Evolutionary conservation across 2,797 vertebrate species (phyloP).

Genomic region (Poecilia velifera): DNA sequence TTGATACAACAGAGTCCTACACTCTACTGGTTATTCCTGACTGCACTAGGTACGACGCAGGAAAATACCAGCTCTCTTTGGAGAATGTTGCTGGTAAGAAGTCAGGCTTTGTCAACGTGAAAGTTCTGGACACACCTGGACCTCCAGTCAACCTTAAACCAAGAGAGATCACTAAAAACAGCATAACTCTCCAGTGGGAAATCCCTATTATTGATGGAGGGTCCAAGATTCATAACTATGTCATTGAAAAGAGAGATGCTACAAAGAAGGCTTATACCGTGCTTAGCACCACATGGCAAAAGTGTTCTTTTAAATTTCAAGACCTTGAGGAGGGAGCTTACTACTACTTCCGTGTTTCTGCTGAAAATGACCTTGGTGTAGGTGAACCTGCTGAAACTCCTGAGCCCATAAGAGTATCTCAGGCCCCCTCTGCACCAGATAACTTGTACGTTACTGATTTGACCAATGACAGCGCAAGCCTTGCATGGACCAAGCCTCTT

Average conservation of each 20-base stretch:
- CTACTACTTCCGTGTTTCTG: constrained; percentile 96
- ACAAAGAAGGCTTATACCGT: constrained; percentile 96
- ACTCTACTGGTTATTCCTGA: constrained; percentile 94
- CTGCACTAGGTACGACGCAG: constrained; percentile 95
- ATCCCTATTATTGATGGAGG: constrained; percentile 98
- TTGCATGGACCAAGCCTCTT: constrained; percentile 95
- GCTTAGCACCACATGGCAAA: constrained; percentile 92
- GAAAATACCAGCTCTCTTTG: constrained; percentile 94
- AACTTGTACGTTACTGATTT: constrained; percentile 95
- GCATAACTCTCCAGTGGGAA: constrained; percentile 97
- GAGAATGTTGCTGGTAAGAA: constrained; percentile 98
- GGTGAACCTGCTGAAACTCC: constrained; percentile 94
- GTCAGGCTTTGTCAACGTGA: constrained; percentile 96
- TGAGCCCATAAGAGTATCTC: constrained; percentile 92
- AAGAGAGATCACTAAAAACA: constrained; percentile 93
- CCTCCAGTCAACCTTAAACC: constrained; percentile 94
- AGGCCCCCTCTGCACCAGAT: constrained; percentile 93
- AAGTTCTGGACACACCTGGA: constrained; percentile 95
- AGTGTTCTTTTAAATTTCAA: constrained; percentile 90
- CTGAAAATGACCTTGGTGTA: constrained; percentile 96
- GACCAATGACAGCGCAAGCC: constrained; percentile 89
- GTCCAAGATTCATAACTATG: constrained; percentile 95
- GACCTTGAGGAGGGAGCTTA: constrained; percentile 92
- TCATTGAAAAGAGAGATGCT: constrained; percentile 95
- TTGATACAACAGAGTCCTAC: constrained; percentile 97